Percentiles rank a stretch among this genome's conserved stretches.
Conservation (phyloP, 2,113 vertebrate species). For the Microcebus tavaratra region DNA sequence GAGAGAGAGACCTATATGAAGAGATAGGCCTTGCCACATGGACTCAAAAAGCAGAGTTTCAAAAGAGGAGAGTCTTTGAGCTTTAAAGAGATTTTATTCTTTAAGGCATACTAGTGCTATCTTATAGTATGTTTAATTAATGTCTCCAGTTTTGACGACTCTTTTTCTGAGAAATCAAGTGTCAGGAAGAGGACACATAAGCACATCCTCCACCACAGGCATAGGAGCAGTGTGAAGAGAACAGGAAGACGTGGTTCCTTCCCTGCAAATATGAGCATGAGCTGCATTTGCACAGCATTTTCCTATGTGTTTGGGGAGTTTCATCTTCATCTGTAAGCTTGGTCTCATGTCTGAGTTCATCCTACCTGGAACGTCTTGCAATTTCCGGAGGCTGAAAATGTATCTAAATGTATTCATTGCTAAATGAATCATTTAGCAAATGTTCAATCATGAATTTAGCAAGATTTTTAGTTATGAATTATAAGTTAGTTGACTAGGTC, state of each 20-base stretch:
- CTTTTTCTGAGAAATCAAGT: background rate
- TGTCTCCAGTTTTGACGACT: background rate
- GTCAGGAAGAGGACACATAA: background rate
- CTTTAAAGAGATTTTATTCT: background rate
- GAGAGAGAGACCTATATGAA: background rate
- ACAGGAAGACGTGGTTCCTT: background rate
- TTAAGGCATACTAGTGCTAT: background rate
- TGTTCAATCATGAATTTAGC: background rate
- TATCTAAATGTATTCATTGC: background rate
- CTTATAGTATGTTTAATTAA: background rate
- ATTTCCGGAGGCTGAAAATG: background rate
- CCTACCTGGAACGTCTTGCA: background rate
- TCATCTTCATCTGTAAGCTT: background rate
- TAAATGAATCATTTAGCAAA: background rate
- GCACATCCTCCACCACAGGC: accelerated
- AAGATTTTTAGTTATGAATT: background rate
- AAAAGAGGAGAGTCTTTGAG: background rate
- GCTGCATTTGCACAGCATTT: background rate
- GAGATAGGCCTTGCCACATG: background rate
- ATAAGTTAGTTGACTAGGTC: background rate
- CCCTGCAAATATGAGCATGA: background rate
- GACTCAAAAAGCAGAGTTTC: background rate
- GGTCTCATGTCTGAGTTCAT: background rate
- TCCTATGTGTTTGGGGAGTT: background rate
- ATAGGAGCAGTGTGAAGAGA: background rate